phyloP scores from a whole-genome alignment of 1,140 invertebrate genomes.

The Drosophila mayri region DNA sequence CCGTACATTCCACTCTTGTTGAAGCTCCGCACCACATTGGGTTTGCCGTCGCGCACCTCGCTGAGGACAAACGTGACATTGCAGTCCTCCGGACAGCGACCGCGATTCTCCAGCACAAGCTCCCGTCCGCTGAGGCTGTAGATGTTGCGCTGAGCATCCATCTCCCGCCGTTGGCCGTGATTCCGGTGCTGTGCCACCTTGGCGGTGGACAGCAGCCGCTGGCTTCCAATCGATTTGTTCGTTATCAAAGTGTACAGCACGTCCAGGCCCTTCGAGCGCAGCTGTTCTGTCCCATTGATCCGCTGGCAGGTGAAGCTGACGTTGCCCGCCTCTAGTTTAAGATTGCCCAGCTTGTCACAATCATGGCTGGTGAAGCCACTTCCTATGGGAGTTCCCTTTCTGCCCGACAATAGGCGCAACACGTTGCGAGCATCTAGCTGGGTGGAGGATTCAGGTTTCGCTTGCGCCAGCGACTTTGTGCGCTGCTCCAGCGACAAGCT shows the following conservation, averaged over 20 bases:
- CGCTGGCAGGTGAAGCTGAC: conserved; percentile 85
- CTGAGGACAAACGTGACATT: conserved; percentile 87
- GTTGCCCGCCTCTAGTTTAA: conserved; percentile 80
- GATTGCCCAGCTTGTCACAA: conserved; percentile 85
- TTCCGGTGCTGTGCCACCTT: conserved; percentile 83
- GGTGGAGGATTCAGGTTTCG: conserved; percentile 36
- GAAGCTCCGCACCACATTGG: conserved; percentile 86
- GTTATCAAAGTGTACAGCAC: conserved; percentile 85
- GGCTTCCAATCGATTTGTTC: conserved; percentile 75
- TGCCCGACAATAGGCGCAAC: conserved; percentile 88
- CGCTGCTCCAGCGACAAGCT: conserved; percentile 75
- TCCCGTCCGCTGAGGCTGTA: conserved; percentile 86
- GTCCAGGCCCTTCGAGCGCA: conserved; percentile 74
- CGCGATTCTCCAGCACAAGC: conserved; percentile 88
- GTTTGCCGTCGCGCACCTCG: conserved; percentile 86
- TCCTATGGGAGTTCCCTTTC: conserved; percentile 85
- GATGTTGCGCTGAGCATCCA: conserved; percentile 86
- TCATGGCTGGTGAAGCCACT: conserved; percentile 86
- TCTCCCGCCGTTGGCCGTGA: conserved; percentile 86
- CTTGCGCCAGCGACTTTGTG: conserved; percentile 60
- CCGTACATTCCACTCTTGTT: conserved; percentile 87
- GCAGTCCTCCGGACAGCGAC: conserved; percentile 88
- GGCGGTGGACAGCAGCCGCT: conserved; percentile 48
- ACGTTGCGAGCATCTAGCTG: conserved; percentile 86
- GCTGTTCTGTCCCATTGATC: conserved; percentile 74